A percentile compares a stretch with the other conserved stretches of the same genome.
Conservation (phyloP, 2,888 invertebrate genomes). For the Charanyca ferruginea region DNA sequence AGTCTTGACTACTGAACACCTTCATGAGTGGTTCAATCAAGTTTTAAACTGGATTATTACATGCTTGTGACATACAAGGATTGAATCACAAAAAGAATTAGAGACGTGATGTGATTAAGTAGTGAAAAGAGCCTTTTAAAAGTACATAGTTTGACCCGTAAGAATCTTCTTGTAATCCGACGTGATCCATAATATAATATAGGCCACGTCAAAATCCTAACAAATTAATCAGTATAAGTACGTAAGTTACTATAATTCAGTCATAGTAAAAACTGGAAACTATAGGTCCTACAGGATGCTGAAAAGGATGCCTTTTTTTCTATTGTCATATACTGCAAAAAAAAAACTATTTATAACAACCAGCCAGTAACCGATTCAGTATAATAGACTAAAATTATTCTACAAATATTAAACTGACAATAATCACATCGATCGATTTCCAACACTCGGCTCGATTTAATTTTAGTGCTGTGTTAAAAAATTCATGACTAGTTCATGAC, state of each 20-base stretch:
- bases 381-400: neutral
- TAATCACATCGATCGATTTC: conserved; percentile 32
- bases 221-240: too few relatives aligned
- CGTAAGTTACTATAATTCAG: too few relatives aligned
- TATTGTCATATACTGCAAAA: too few relatives aligned
- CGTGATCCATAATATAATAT: too few relatives aligned
- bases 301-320: too few relatives aligned
- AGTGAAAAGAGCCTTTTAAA: neutral
- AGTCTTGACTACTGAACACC: conserved; percentile 40
- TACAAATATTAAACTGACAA: conserved; percentile 14
- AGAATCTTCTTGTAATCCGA: too few relatives aligned
- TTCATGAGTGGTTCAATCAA: conserved; percentile 42
- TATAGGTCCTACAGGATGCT: too few relatives aligned
- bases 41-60: conserved; percentile 25
- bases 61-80: conserved; percentile 33
- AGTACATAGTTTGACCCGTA: neutral
- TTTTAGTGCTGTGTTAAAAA: conserved; percentile 41
- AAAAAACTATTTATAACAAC: too few relatives aligned
- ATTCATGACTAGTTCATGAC: conserved; percentile 8
- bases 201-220: too few relatives aligned
- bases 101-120: neutral
- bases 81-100: conserved; percentile 15
- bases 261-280: too few relatives aligned
- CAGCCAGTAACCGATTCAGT: neutral
- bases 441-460: conserved; percentile 19